Evolutionary conservation across 2,113 vertebrate species (phyloP).

Genomic region (Notiomystis cincta): DNA sequence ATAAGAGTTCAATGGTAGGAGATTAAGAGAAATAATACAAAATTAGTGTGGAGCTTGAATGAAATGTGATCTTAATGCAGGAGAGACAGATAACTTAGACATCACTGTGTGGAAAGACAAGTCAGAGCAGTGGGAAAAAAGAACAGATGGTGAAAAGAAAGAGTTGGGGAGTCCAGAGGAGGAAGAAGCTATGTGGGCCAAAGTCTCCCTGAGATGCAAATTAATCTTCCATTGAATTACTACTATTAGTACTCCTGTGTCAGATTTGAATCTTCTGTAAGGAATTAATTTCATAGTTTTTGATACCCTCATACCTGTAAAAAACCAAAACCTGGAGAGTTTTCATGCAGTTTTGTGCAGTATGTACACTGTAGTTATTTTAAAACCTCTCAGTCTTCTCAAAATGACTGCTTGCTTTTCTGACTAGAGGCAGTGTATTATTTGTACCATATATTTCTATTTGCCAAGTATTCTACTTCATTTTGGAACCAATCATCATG

Average conservation of each 20-base stretch:
- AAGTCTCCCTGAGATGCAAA: constrained; percentile 10
- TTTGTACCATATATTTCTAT: constrained; percentile 62
- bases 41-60: neutral
- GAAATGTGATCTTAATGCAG: neutral
- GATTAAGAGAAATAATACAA: neutral
- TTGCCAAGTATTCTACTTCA: constrained; percentile 60
- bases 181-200: neutral
- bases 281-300: neutral
- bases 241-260: neutral
- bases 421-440: constrained; percentile 50
- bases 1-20: neutral
- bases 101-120: constrained; percentile 3
- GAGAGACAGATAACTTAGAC: constrained; percentile 27
- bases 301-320: neutral
- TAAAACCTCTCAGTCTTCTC: constrained; percentile 18
- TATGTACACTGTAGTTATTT: neutral
- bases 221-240: neutral
- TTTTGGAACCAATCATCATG: constrained; percentile 67
- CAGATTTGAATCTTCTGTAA: neutral
- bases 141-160: constrained; percentile 25
- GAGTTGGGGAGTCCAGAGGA: constrained; percentile 28
- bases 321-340: neutral
- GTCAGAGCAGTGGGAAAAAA: constrained; percentile 32
- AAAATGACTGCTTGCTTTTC: constrained; percentile 27
- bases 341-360: neutral